A percentile compares a stretch with the other conserved stretches of the same genome.
Evolutionary conservation across 1,140 invertebrate genomes (phyloP).

Genomic region (Proctacanthus coquilletti): DNA sequence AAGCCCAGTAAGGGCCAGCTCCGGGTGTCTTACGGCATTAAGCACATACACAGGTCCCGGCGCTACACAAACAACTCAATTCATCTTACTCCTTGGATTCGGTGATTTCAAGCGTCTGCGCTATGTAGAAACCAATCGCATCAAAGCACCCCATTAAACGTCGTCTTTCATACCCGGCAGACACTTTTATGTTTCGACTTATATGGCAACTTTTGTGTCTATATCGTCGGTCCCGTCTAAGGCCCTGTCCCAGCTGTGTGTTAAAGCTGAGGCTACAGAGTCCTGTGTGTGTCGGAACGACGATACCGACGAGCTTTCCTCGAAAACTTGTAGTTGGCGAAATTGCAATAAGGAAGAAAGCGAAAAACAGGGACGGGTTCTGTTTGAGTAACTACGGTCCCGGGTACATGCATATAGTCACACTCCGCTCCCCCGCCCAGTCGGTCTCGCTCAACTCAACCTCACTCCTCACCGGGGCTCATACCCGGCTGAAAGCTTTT

Average conservation of each 20-base stretch:
- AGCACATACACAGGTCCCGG: too few relatives aligned
- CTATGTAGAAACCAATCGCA: slow-evolving; percentile 33
- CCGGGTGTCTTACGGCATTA: too few relatives aligned
- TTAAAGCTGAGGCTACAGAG: background rate
- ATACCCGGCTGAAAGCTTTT: background rate
- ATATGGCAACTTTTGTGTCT: background rate
- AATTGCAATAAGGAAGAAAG: background rate
- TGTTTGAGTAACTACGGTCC: background rate
- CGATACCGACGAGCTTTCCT: background rate
- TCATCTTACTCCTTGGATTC: too few relatives aligned
- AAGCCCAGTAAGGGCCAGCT: too few relatives aligned
- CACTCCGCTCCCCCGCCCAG: too few relatives aligned
- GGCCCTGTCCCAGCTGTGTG: background rate
- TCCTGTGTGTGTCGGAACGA: background rate
- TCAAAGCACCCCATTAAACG: slow-evolving; percentile 32
- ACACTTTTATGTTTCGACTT: slow-evolving; percentile 1
- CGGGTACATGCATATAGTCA: background rate
- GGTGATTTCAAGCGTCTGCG: slow-evolving; percentile 32
- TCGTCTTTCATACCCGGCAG: background rate
- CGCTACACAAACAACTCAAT: too few relatives aligned
- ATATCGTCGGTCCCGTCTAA: background rate
- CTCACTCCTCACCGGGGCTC: too few relatives aligned
- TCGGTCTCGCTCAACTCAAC: too few relatives aligned
- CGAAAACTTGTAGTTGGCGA: background rate
- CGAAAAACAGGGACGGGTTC: background rate